These are phyloP conservation scores for Tinamus guttatus DNA, from an alignment of 2,113 vertebrate genomes.

Conservation along the genomic window DNA sequence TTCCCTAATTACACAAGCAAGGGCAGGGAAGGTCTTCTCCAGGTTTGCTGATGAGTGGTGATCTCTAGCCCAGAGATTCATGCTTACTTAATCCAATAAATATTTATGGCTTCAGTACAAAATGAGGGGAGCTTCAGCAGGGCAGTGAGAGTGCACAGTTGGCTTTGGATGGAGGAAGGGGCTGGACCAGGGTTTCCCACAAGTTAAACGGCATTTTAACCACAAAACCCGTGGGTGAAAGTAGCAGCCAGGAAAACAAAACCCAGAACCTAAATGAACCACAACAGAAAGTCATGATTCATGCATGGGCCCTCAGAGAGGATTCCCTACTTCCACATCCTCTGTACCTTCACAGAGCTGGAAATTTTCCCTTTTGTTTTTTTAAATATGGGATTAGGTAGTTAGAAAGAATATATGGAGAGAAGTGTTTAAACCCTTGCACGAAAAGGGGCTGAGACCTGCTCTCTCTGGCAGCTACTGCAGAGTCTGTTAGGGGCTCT, in stretches of 20 bases:
- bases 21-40: not conserved
- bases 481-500: fast-evolving
- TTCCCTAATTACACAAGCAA: not conserved
- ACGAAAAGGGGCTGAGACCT: not conserved
- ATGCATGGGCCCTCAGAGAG: not conserved
- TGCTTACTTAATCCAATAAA: not conserved
- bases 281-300: conserved; percentile 53
- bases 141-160: not conserved
- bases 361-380: not conserved
- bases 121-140: not conserved
- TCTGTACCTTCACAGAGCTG: not conserved
- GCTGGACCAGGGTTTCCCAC: not conserved
- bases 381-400: not conserved
- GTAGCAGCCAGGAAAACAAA: not conserved
- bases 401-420: not conserved
- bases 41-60: not conserved
- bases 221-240: not conserved
- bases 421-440: not conserved
- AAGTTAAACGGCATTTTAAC: not conserved
- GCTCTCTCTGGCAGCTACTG: not conserved
- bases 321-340: not conserved
- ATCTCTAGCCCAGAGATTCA: not conserved
- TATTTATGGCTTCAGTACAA: not conserved
- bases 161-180: not conserved
- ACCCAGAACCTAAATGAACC: not conserved